Base-by-base conservation (phyloP, 2,113 vertebrate genomes). In the Sander lucioperca region DNA sequence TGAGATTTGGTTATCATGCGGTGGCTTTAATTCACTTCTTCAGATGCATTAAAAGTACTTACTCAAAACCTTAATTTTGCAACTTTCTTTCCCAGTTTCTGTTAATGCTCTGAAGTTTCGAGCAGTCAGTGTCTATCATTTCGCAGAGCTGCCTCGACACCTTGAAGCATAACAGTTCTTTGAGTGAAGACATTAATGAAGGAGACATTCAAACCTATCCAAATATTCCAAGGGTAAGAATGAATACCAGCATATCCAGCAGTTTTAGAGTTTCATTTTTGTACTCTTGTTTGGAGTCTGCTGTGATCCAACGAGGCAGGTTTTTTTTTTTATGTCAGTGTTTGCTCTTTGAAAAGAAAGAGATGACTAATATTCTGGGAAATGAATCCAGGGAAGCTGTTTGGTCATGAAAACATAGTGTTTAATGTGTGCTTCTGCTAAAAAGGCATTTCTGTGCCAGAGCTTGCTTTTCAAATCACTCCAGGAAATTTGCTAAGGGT, bases 1-100 rank as follows among this genome's bases (percentile, higher is more conserved):
- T 33, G 23, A 79, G 27, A 79, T 78, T 61, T 39, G 10, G 54
- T 45, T 50, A 16, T 72, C 80, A 79, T 19, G 36, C 70, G 73
- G 54, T n/a, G 0, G 30, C 50, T 80, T 36, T 54, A 75, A 45
- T 79, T 48, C 6, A 8, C 12, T 43, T 63, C 10, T 68, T n/a
- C 62, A 25, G 43, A 64, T 57, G 58, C 13, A 72, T 27, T 63
- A 43, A 70, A 73, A 25, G 45, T 5, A 15, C 45, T 56, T 5
- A 15, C 19, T 50, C 18, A 36, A 36, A 64, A 54, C 2, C 16
- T n/a, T 15, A 0, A 51, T 30, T 73, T 51, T 13, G 12, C 21
- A 2, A 9, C 25, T 68, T 66, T 51, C 13, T 12, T 23, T 76
- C 6, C n/a, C 23, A 72, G 23, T n/a, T 30, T 48, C 5, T 47